These are phyloP conservation scores for Arbacia lixula DNA, from an alignment of 53 echinoderm and acorn worm species.

Conservation along the genomic window DNA sequence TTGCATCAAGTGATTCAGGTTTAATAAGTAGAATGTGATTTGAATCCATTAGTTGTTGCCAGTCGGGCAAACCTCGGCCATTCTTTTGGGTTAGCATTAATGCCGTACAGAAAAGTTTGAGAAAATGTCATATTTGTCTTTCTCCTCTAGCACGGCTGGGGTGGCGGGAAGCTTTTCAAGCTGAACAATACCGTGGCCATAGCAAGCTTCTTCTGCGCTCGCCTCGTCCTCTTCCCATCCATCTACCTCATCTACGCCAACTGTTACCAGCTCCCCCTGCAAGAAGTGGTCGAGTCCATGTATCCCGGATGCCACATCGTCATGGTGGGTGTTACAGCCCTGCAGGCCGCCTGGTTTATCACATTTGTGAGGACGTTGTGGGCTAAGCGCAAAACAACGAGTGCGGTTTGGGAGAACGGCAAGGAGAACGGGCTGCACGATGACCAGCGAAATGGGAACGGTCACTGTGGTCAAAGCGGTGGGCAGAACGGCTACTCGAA, in stretches of 20 bases:
- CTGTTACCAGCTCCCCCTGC: background rate
- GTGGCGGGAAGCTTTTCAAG: background rate
- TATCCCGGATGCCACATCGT: slow-evolving; percentile 21
- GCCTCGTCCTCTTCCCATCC: slow-evolving; percentile 17
- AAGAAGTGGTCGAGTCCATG: slow-evolving; percentile 11
- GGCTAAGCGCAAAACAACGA: background rate
- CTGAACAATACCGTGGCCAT: background rate
- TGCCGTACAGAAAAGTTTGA: background rate
- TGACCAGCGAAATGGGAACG: too few species aligned
- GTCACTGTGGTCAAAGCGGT: too few species aligned
- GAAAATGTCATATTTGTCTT: background rate
- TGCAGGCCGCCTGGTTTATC: slow-evolving; percentile 32
- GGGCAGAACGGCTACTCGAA: slow-evolving; percentile 1
- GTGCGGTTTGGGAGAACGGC: background rate
- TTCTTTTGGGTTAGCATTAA: too few species aligned
- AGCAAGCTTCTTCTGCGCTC: background rate
- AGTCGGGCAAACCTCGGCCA: too few species aligned
- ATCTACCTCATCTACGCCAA: slow-evolving; percentile 34
- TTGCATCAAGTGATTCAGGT: too few species aligned
- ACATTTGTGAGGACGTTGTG: background rate
- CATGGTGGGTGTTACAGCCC: background rate
- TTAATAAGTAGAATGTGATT: too few species aligned
- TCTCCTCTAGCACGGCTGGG: background rate
- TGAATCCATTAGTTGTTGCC: too few species aligned
- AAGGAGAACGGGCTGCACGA: background rate